Base-by-base conservation (phyloP, 2,888 invertebrate species). In the Luffia ferchaultella region DNA sequence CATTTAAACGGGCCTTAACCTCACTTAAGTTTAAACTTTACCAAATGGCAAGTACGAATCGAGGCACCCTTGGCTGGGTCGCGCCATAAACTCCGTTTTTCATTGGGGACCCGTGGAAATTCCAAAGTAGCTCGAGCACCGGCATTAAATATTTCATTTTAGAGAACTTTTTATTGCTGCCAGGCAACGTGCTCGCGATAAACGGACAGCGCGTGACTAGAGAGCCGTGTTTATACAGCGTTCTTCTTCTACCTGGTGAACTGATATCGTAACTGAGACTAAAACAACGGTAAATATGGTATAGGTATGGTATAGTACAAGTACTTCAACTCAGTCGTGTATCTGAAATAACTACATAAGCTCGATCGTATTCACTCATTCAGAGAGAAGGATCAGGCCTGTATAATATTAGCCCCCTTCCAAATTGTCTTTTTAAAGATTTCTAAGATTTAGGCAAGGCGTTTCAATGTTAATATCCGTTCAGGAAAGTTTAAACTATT, bases 141-240 rank as follows among this genome's bases (percentile, higher is more conserved):
- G 69, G 74, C 70, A 76, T 79, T 80, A 79, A 79, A 80, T 79
- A 79, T 79, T 80, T 78, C 76, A 80, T 78, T 80, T 79, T 76
- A 78, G 79, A 79, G 75, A 79, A 80, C 76, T 80, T 80, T 80
- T 80, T 79, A 80, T 78, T 78, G 70, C 77, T 70, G 70, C 64
- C 69, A 60, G 70, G 62, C 73, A 72, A 79, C 80, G 80, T 79
- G 80, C 73, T 65, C 70, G 65, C 79, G 80, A 80, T 79, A 76
- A 78, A 79, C 76, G 72, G 63, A 62, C 62, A 45, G 65, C 55
- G 76, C 79, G 80, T 79, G 80, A 79, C 77, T 78, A 76, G 77
- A 73, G 73, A 71, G 71, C 64, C 53, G 63, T 64, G 70, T 67
- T 73, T 72, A 70, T 68, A 69, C 67, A 67, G 66, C 62, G 55